Evolutionary conservation across 2,113 vertebrate species (phyloP).

Genomic region (Ophiodon elongatus): DNA sequence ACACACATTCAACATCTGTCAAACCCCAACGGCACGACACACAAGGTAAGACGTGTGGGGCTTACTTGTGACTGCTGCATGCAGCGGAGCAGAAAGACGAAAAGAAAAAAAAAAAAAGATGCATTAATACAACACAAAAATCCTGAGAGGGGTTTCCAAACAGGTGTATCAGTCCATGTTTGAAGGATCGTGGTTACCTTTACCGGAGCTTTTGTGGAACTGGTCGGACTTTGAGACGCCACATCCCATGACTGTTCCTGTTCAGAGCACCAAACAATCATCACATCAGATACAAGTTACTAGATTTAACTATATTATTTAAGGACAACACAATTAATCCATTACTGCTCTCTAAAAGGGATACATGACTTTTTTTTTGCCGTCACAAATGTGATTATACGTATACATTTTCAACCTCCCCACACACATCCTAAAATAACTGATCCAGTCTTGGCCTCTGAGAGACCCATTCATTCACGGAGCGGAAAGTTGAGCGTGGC

Average conservation of each 20-base stretch:
- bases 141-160: not conserved
- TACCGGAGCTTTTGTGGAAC: constrained; percentile 76
- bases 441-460: not conserved
- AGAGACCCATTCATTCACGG: not conserved
- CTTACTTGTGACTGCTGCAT: constrained; percentile 81
- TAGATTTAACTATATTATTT: not conserved
- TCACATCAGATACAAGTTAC: not conserved
- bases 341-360: not conserved
- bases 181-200: constrained; percentile 71
- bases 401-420: not conserved
- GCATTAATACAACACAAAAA: not conserved
- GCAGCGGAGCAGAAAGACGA: constrained; percentile 19
- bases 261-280: constrained; percentile 32
- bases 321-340: not conserved
- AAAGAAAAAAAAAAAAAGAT: not conserved
- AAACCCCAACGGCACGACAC: constrained; percentile 8
- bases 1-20: constrained; percentile 14
- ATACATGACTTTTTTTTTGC: not conserved
- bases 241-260: constrained; percentile 85
- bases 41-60: not conserved
- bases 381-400: not conserved
- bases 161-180: not conserved
- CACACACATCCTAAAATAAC: not conserved
- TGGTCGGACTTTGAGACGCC: constrained; percentile 81
- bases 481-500: not conserved